phyloP scores from a whole-genome alignment of 2,797 vertebrate genomes.

The Esox masquinongy region DNA sequence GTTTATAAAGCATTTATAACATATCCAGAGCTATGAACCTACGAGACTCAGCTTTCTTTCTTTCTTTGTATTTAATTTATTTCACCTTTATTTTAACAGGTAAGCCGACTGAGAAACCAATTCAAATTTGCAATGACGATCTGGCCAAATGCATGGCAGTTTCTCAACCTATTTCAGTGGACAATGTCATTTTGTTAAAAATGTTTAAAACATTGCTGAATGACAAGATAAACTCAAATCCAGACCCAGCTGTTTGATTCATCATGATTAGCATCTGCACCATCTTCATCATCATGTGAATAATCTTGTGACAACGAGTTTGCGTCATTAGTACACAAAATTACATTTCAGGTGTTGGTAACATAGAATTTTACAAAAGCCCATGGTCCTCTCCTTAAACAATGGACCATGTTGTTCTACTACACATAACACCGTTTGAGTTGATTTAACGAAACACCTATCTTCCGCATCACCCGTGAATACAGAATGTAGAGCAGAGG shows the following conservation, averaged over 20 bases:
- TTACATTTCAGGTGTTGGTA: background rate
- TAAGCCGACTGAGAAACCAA: too few species aligned
- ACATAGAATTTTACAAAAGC: background rate
- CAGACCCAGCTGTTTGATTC: background rate
- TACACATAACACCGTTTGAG: background rate
- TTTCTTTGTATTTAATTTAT: too few species aligned
- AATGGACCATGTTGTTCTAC: background rate
- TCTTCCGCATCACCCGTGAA: background rate
- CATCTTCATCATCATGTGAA: conserved; percentile 2
- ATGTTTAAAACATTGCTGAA: background rate
- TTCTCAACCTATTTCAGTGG: background rate
- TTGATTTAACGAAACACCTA: background rate
- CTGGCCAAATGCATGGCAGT: background rate
- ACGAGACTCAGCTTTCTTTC: background rate
- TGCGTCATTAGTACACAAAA: background rate
- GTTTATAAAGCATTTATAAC: background rate
- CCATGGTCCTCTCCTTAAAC: background rate
- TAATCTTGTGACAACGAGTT: background rate
- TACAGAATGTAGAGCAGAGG: background rate
- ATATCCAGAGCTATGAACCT: background rate
- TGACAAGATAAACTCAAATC: background rate
- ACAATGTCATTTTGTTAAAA: background rate
- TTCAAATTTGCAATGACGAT: too few species aligned
- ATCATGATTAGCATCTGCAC: background rate
- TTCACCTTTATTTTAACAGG: too few species aligned